Conservation (phyloP, 2,888 invertebrate species). For the Deilephila porcellus region DNA sequence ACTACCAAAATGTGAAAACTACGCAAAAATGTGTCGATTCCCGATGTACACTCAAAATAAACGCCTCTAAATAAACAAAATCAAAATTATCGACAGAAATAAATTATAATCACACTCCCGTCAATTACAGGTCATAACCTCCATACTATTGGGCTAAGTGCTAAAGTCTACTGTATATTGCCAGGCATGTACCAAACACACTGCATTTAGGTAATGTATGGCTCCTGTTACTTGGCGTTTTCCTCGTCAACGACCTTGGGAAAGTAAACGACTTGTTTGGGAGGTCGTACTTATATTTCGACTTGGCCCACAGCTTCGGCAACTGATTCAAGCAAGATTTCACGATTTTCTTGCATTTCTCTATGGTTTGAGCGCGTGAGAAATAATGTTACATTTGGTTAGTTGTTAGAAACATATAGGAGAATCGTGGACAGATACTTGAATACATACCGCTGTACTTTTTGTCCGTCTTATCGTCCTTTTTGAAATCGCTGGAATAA, state of each 20-base stretch:
- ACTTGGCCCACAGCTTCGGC: slow-evolving; percentile 75
- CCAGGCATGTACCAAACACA: slow-evolving; percentile 58
- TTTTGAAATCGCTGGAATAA: slow-evolving; percentile 68
- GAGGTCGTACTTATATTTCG: slow-evolving; percentile 69
- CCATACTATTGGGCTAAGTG: slow-evolving; percentile 9
- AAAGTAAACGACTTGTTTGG: slow-evolving; percentile 74
- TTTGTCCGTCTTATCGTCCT: slow-evolving; percentile 67
- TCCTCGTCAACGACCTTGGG: slow-evolving; percentile 67
- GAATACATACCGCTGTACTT: slow-evolving; percentile 72
- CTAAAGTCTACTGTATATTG: slow-evolving; percentile 29
- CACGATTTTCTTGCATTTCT: slow-evolving; percentile 78
- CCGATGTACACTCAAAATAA: slow-evolving; percentile 19
- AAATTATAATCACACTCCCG: slow-evolving; percentile 16
- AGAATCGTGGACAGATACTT: neutral
- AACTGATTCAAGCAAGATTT: slow-evolving; percentile 75
- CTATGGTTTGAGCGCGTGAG: slow-evolving; percentile 49
- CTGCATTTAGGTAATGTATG: slow-evolving; percentile 81
- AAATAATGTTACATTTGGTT: slow-evolving; percentile 31
- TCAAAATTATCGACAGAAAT: neutral
- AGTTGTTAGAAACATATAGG: slow-evolving; percentile 24
- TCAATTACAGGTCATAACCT: slow-evolving; percentile 43
- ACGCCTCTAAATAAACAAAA: slow-evolving; percentile 37
- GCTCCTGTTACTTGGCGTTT: slow-evolving; percentile 70
- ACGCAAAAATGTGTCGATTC: slow-evolving; percentile 24
- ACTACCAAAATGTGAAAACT: slow-evolving; percentile 19